Conservation (phyloP, 2,113 vertebrate genomes). For the Trogon melanurus region DNA sequence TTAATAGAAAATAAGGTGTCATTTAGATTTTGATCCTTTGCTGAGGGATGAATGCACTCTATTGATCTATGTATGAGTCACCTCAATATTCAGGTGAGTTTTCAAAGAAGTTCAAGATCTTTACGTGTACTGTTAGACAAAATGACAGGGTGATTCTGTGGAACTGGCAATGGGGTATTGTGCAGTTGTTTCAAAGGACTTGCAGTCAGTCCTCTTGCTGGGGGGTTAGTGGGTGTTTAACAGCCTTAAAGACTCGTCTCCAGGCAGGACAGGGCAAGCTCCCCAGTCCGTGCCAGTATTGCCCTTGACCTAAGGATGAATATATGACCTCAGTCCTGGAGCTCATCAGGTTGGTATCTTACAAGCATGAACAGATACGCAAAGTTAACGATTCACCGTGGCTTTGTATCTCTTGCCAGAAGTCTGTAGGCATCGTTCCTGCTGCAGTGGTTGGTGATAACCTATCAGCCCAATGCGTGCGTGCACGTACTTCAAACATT, state of each 20-base stretch:
- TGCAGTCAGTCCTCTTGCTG: accelerated
- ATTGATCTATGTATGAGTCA: not conserved
- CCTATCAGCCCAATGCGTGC: not conserved
- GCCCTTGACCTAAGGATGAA: not conserved
- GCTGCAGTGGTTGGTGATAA: not conserved
- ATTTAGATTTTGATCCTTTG: not conserved
- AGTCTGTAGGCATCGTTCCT: not conserved
- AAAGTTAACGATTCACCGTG: not conserved
- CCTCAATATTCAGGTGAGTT: not conserved
- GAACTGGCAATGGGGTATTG: not conserved
- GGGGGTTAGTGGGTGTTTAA: not conserved
- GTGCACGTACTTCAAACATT: not conserved
- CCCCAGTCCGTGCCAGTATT: not conserved
- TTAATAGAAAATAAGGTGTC: not conserved
- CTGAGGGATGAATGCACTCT: not conserved
- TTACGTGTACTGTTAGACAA: not conserved
- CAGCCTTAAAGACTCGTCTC: not conserved
- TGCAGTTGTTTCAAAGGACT: not conserved
- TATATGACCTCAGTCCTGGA: not conserved
- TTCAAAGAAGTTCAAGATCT: not conserved
- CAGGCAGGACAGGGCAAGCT: not conserved
- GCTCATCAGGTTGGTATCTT: not conserved
- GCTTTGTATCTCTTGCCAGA: not conserved
- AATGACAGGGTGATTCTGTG: not conserved
- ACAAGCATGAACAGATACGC: not conserved